These are phyloP conservation scores for Dryomyza anilis DNA, from an alignment of 2,888 invertebrate species.

Conservation along the genomic window DNA sequence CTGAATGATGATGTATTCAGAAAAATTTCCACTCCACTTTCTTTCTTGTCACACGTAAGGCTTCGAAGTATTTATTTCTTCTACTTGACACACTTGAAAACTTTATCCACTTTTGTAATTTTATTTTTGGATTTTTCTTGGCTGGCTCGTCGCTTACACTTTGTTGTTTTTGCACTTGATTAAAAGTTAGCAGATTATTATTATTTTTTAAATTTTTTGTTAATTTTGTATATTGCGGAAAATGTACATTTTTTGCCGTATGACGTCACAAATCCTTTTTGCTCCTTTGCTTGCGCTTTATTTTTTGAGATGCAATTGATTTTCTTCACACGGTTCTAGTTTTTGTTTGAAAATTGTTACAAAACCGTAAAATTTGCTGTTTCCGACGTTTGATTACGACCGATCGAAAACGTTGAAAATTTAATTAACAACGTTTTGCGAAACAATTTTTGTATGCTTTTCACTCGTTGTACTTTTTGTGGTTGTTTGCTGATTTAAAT, in stretches of 20 bases:
- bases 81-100: too few relatives aligned
- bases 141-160: too few relatives aligned
- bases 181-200: background rate
- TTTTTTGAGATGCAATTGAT: background rate
- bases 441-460: conserved; percentile 36
- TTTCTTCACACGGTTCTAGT: too few relatives aligned
- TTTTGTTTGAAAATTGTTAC: conserved; percentile 11
- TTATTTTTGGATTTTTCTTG: too few relatives aligned
- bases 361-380: conserved; percentile 10
- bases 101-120: too few relatives aligned
- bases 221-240: background rate
- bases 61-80: too few relatives aligned
- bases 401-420: conserved; percentile 31
- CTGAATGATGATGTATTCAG: too few relatives aligned
- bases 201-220: conserved; percentile 1
- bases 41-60: too few relatives aligned
- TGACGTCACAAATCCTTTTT: too few relatives aligned
- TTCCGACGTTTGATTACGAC: conserved; percentile 25
- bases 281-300: background rate
- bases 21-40: too few relatives aligned
- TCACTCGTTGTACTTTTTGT: conserved; percentile 54
- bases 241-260: too few relatives aligned
- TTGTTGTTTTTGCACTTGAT: background rate
- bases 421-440: conserved; percentile 28
- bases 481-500: conserved; percentile 13